phyloP scores from a whole-genome alignment of 2,113 vertebrate species.

The Echinops telfairi region DNA sequence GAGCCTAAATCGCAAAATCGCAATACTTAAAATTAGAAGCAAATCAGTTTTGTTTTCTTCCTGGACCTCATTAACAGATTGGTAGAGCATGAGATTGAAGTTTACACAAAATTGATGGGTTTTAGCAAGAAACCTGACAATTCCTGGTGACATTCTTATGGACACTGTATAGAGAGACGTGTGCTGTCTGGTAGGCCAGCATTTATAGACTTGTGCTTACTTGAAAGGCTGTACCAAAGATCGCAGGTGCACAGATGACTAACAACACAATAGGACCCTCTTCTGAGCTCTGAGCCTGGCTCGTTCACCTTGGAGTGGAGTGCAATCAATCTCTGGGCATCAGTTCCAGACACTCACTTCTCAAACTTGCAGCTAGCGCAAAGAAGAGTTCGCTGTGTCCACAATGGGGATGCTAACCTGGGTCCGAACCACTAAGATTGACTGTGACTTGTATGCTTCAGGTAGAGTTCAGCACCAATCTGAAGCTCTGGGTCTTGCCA shows the following conservation, averaged over 20 bases:
- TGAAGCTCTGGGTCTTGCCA: background rate
- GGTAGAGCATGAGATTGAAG: background rate
- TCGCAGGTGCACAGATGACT: background rate
- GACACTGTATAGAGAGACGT: background rate
- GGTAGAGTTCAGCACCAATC: background rate
- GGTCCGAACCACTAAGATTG: background rate
- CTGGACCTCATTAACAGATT: background rate
- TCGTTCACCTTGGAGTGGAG: background rate
- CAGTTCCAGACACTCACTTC: background rate
- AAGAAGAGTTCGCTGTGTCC: background rate
- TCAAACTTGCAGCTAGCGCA: background rate
- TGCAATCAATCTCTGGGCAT: background rate
- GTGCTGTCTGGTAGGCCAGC: background rate
- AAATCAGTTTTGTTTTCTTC: background rate
- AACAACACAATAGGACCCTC: background rate
- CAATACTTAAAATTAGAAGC: constrained; percentile 43
- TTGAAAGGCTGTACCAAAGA: background rate
- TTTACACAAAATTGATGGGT: background rate
- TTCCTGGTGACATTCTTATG: background rate
- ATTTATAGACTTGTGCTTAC: background rate
- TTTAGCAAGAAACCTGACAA: background rate
- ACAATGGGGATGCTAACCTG: background rate
- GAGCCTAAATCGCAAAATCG: background rate
- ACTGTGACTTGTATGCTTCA: background rate
- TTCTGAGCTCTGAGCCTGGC: background rate